Percentiles rank a stretch among this genome's conserved stretches.
Conservation (phyloP, 2,888 invertebrate genomes). For the Phaedon cochleariae region DNA sequence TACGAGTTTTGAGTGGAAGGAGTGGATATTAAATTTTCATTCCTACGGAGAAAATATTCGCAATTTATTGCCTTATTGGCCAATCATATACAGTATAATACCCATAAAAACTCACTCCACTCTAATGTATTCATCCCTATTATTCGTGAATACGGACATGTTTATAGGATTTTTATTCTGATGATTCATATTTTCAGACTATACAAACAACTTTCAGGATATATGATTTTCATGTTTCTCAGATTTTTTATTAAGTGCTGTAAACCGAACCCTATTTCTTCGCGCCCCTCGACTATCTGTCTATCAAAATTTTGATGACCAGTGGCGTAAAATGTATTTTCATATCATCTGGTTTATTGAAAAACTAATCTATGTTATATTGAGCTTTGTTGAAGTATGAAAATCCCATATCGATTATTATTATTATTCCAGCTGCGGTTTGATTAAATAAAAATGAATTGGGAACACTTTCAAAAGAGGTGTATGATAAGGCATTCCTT, state of each 20-base stretch:
- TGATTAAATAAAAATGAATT: no score
- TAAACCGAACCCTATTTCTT: neutral
- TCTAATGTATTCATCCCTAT: neutral
- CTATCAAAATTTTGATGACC: neutral
- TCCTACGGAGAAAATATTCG: neutral
- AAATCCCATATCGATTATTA: no score
- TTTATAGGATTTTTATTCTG: slow-evolving; percentile 24
- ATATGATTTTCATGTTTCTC: slow-evolving; percentile 11
- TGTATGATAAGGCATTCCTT: no score
- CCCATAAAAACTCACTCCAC: neutral
- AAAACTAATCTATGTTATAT: no score
- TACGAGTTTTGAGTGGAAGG: no score
- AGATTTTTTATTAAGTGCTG: slow-evolving; percentile 6
- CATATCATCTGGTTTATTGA: no score
- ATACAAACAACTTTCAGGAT: slow-evolving; percentile 13
- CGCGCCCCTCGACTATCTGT: neutral
- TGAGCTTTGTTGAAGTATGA: no score
- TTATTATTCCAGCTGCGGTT: no score
- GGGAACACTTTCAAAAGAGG: no score
- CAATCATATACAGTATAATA: neutral
- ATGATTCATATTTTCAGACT: slow-evolving; percentile 22
- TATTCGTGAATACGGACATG: neutral
- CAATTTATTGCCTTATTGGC: neutral
- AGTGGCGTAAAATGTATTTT: neutral
- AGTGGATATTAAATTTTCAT: no score